Conservation (phyloP, 2,888 invertebrate genomes). For the Chrysomela aeneicollis region DNA sequence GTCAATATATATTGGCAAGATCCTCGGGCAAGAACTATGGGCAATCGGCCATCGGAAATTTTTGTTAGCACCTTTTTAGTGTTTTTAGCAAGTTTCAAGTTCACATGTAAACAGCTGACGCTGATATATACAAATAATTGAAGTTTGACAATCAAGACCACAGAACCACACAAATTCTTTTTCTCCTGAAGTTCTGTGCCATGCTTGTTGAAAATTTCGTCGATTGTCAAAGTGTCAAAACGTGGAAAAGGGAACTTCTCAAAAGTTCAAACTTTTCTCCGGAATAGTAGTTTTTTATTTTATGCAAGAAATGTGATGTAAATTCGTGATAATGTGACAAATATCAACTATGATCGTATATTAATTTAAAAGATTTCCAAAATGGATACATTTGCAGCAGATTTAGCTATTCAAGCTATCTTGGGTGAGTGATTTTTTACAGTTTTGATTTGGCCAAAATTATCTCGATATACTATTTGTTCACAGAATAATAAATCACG, state of each 20-base stretch:
- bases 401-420: conserved; percentile 56
- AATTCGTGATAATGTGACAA: conserved; percentile 33
- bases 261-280: conserved; percentile 46
- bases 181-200: no score
- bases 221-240: conserved; percentile 37
- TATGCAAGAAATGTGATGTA: conserved; percentile 46
- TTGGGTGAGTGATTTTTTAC: conserved; percentile 53
- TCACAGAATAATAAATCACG: background rate
- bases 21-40: conserved; percentile 49
- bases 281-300: conserved; percentile 34
- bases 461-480: background rate
- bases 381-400: conserved; percentile 57
- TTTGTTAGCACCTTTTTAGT: conserved; percentile 37
- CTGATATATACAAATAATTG: no score
- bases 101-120: conserved; percentile 47
- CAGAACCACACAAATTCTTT: no score
- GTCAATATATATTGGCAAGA: conserved; percentile 33
- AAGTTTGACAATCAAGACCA: no score
- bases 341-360: conserved; percentile 43
- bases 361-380: conserved; percentile 35
- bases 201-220: background rate
- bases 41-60: conserved; percentile 27
- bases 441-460: background rate
- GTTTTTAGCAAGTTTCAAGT: no score
- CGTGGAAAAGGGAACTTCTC: conserved; percentile 45